A percentile compares a stretch with the other conserved stretches of the same genome.
Evolutionary conservation across 2,797 vertebrate genomes (phyloP).

Genomic region (Columba guinea): DNA sequence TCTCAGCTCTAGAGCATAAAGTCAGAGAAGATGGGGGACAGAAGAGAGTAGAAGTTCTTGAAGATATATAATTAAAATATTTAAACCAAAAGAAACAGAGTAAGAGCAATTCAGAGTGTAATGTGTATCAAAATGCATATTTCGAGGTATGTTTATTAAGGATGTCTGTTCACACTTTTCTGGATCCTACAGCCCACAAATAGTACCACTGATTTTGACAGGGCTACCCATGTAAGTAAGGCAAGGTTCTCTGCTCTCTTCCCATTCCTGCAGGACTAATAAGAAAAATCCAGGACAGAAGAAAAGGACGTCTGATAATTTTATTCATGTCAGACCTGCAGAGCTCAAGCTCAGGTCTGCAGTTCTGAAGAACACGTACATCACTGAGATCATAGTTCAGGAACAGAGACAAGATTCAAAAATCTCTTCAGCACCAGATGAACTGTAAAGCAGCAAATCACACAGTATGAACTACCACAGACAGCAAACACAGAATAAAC

Average conservation of each 20-base stretch:
- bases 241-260: not conserved
- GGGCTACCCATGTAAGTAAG: not conserved
- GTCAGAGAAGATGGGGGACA: not conserved
- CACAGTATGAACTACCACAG: not conserved
- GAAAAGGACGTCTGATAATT: not conserved
- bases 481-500: not conserved
- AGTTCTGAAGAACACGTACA: not conserved
- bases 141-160: not conserved
- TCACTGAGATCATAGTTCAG: not conserved
- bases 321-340: not conserved
- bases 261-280: not conserved
- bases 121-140: rapidly evolving
- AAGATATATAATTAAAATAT: not conserved
- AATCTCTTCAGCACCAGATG: not conserved
- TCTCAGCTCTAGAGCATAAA: not conserved
- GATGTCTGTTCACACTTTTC: not conserved
- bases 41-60: not conserved
- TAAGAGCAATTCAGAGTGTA: not conserved
- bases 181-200: not conserved
- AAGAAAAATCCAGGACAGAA: not conserved
- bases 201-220: not conserved
- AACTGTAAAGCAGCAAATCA: constrained; percentile 37
- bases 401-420: not conserved
- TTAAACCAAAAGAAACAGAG: not conserved
- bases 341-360: not conserved